Percentiles rank a stretch among this genome's conserved stretches.
Conservation (phyloP, 1,140 invertebrate species). For the Adelges cooleyi region DNA sequence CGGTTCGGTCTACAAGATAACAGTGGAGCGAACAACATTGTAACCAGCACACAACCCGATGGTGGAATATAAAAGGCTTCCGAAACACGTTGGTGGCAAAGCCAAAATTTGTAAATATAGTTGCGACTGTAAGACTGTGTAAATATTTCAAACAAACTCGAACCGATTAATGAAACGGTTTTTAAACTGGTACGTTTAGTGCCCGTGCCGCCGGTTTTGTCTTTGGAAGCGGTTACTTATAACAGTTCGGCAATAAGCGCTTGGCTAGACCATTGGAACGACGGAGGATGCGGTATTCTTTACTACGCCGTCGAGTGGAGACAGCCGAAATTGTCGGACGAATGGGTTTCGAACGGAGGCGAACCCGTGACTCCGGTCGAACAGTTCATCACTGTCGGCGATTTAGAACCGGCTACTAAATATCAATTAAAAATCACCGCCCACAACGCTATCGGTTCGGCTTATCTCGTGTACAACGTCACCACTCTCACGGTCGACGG, state of each 20-base stretch:
- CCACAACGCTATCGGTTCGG: constrained; percentile 83
- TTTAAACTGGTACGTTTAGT: constrained; percentile 40
- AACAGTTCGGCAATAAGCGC: constrained; percentile 82
- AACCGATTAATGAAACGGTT: too few species aligned
- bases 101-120: too few species aligned
- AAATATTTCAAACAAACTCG: too few species aligned
- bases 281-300: constrained; percentile 76
- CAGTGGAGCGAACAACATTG: too few species aligned
- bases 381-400: constrained; percentile 63
- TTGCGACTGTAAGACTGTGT: too few species aligned
- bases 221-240: constrained; percentile 69
- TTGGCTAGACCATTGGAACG: constrained; percentile 76
- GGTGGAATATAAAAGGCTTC: too few species aligned
- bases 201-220: constrained; percentile 59
- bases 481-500: constrained; percentile 63
- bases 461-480: constrained; percentile 75
- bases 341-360: constrained; percentile 45
- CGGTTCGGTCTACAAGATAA: too few species aligned
- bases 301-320: constrained; percentile 77
- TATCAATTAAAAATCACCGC: constrained; percentile 80
- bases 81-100: too few species aligned
- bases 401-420: constrained; percentile 69
- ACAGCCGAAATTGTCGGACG: constrained; percentile 48
- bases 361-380: constrained; percentile 64
- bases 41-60: too few species aligned